Evolutionary conservation across 35 echinoderm and acorn worm genomes (phyloP).

Genomic region (Strongylocentrotus purpuratus): DNA sequence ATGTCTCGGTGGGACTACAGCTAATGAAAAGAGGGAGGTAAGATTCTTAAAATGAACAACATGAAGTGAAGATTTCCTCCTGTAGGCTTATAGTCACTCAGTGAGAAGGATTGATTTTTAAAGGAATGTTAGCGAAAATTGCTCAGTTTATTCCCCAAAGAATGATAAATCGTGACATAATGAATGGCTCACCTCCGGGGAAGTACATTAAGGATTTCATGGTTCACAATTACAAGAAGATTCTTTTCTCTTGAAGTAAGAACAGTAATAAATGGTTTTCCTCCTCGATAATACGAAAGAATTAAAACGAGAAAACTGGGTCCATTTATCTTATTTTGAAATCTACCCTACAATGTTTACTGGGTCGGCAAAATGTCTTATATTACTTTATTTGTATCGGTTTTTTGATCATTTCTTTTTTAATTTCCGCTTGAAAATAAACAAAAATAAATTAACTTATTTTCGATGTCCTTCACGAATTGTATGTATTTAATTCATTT

Average conservation of each 20-base stretch:
- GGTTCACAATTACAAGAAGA: background rate
- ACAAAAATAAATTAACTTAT: background rate
- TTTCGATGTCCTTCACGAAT: background rate
- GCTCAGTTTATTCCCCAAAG: background rate
- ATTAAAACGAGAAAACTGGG: background rate
- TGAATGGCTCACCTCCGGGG: background rate
- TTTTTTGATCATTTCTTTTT: too few relatives aligned
- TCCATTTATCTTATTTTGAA: background rate
- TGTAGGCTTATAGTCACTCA: background rate
- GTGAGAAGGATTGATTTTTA: background rate
- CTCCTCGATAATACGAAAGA: background rate
- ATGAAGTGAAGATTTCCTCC: slow-evolving; percentile 10
- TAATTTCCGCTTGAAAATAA: too few relatives aligned
- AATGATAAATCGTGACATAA: background rate
- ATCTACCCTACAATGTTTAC: background rate
- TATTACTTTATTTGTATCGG: background rate
- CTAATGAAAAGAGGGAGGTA: background rate
- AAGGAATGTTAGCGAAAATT: slow-evolving; percentile 4
- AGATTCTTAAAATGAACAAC: background rate
- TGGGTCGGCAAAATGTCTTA: background rate
- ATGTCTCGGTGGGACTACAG: background rate
- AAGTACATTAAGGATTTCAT: background rate
- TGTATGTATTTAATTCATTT: background rate
- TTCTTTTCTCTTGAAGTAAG: background rate
- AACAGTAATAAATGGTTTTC: background rate